Conservation (phyloP, 2,113 vertebrate genomes). For the Hydrochoerus hydrochaeris region DNA sequence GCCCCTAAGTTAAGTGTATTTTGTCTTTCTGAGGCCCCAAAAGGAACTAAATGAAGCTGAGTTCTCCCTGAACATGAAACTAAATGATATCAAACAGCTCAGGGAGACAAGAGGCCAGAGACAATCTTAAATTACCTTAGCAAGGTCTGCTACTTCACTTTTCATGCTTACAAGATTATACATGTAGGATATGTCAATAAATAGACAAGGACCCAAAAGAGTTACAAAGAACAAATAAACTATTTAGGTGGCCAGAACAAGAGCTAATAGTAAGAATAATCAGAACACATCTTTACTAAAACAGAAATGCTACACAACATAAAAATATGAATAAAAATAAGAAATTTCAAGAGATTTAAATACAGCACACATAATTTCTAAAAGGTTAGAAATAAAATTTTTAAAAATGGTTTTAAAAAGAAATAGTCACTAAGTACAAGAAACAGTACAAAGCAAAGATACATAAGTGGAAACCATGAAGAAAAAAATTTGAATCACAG, state of each 20-base stretch:
- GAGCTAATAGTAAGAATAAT: neutral
- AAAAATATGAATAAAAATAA: neutral
- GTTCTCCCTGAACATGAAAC: neutral
- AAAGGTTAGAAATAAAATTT: neutral
- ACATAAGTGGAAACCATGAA: neutral
- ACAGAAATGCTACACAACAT: neutral
- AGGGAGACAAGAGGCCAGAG: neutral
- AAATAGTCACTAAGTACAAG: neutral
- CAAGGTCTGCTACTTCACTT: neutral
- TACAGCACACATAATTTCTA: neutral
- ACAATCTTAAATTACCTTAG: neutral
- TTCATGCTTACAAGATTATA: neutral
- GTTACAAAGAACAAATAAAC: neutral
- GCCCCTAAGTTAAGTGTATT: neutral
- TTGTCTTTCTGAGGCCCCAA: neutral
- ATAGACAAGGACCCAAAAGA: neutral
- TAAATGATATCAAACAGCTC: neutral
- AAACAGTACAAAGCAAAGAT: neutral
- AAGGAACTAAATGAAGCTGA: neutral
- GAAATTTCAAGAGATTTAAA: neutral
- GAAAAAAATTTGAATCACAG: neutral
- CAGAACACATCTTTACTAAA: neutral
- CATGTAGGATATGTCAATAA: neutral
- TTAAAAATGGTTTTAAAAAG: neutral
- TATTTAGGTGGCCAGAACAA: neutral